These are phyloP conservation scores for Xyrauchen texanus DNA, from an alignment of 2,113 vertebrate genomes.

Conservation along the genomic window DNA sequence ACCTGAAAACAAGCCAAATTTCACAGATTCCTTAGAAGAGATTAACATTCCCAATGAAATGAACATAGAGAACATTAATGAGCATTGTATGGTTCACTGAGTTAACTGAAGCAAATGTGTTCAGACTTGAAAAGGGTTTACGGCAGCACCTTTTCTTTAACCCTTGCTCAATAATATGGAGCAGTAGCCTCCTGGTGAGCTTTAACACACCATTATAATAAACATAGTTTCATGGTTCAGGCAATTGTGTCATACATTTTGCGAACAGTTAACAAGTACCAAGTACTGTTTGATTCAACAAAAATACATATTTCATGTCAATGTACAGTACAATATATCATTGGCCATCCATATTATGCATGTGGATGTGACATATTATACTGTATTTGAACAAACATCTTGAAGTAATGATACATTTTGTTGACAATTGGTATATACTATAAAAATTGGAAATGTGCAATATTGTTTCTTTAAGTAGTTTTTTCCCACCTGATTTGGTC, in stretches of 20 bases:
- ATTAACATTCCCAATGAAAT: conserved; percentile 9
- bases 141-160: neutral
- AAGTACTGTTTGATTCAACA: too few relatives aligned
- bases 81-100: neutral
- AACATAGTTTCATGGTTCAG: neutral
- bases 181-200: neutral
- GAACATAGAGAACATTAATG: neutral
- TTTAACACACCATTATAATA: neutral
- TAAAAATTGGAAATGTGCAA: neutral
- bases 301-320: too few relatives aligned
- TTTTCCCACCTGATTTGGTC: too few relatives aligned
- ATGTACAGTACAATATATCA: neutral
- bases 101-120: neutral
- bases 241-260: too few relatives aligned
- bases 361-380: neutral
- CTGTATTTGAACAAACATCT: neutral
- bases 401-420: too few relatives aligned
- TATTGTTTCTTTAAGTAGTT: neutral
- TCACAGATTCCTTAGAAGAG: neutral
- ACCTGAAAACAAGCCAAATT: too few relatives aligned
- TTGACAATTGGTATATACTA: too few relatives aligned
- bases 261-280: too few relatives aligned
- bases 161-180: neutral
- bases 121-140: neutral
- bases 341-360: neutral